Evolutionary conservation across 2,888 invertebrate species (phyloP).

Genomic region (Pterostichus madidus): DNA sequence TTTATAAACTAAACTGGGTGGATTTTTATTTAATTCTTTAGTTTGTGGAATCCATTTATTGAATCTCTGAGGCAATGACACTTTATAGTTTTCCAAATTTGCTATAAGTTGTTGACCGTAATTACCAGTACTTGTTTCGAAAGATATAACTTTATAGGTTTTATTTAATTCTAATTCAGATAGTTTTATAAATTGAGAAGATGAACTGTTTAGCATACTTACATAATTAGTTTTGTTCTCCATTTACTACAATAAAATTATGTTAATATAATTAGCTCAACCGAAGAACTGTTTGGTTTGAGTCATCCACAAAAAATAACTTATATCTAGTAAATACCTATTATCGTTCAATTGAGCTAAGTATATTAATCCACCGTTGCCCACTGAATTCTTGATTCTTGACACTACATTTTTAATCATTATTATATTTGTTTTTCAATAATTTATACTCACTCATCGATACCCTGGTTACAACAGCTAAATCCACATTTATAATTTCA

Average conservation of each 20-base stretch:
- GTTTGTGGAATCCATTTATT: slow-evolving; percentile 39
- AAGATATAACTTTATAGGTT: slow-evolving; percentile 4
- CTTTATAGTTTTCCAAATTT: slow-evolving; percentile 34
- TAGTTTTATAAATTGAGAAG: slow-evolving; percentile 28
- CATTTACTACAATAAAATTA: background rate
- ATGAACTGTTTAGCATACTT: slow-evolving; percentile 27
- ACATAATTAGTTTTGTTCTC: slow-evolving; percentile 48
- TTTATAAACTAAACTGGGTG: slow-evolving; percentile 40
- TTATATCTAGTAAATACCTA: too few relatives aligned
- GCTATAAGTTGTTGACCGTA: slow-evolving; percentile 28
- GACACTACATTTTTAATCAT: too few relatives aligned
- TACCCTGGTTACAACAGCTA: too few relatives aligned
- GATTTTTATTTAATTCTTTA: slow-evolving; percentile 37
- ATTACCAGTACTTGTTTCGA: slow-evolving; percentile 31
- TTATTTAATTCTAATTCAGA: slow-evolving; percentile 39
- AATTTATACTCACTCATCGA: too few relatives aligned
- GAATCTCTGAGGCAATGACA: slow-evolving; percentile 46
- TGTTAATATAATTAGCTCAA: background rate
- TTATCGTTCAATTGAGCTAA: too few relatives aligned
- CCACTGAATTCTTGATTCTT: too few relatives aligned
- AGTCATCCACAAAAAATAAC: too few relatives aligned
- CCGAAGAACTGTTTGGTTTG: background rate
- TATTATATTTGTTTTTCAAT: too few relatives aligned
- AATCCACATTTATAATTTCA: too few relatives aligned
- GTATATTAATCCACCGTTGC: too few relatives aligned